phyloP scores from a whole-genome alignment of 2,888 invertebrate species.

The Sturmia bella region DNA sequence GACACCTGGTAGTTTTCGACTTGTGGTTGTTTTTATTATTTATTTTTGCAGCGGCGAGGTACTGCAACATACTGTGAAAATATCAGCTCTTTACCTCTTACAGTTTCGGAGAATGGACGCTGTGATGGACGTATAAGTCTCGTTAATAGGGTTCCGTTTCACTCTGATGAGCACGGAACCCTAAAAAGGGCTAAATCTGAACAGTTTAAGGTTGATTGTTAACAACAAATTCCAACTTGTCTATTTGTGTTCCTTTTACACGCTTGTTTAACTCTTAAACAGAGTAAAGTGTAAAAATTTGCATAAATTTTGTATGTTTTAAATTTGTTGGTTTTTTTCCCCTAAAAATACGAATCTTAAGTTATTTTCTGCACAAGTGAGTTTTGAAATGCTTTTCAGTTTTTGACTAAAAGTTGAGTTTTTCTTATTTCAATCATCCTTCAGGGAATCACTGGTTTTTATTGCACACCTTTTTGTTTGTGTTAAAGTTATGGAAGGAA shows the following conservation, averaged over 20 bases:
- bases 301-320: slow-evolving; percentile 53
- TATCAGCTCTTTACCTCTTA: too few species aligned
- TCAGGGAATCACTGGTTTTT: slow-evolving; percentile 22
- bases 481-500: not conserved
- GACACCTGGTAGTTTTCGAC: too few species aligned
- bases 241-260: slow-evolving; percentile 45
- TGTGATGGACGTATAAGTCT: too few species aligned
- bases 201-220: slow-evolving; percentile 25
- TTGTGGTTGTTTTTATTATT: too few species aligned
- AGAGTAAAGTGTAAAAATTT: slow-evolving; percentile 55
- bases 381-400: slow-evolving; percentile 41
- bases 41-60: too few species aligned
- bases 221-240: slow-evolving; percentile 34
- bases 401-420: slow-evolving; percentile 35
- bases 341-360: slow-evolving; percentile 12
- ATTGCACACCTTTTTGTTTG: slow-evolving; percentile 22
- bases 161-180: not conserved
- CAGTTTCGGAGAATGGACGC: too few species aligned
- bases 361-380: slow-evolving; percentile 55
- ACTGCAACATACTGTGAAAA: too few species aligned
- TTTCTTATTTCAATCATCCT: slow-evolving; percentile 38
- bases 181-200: not conserved
- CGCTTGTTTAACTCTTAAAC: slow-evolving; percentile 56
- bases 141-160: too few species aligned
- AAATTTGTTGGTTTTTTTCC: slow-evolving; percentile 8